A percentile compares a stretch with the other conserved stretches of the same genome.
Conservation (phyloP, 2,888 invertebrate species). For the Steromphala cineraria region DNA sequence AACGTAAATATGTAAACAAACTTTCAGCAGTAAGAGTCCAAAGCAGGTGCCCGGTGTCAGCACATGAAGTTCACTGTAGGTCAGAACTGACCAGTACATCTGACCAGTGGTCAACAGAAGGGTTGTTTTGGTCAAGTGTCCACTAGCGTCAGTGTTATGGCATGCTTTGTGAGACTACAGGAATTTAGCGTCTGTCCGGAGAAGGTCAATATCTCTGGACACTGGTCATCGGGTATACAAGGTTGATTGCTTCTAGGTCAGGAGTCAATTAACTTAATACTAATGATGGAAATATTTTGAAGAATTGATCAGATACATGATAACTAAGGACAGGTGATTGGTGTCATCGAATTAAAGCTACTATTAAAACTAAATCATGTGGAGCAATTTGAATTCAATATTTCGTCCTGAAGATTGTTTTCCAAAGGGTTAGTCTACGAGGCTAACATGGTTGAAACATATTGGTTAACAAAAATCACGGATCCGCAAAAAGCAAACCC, state of each 20-base stretch:
- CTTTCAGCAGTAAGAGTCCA: no score
- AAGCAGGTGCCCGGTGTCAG: neutral
- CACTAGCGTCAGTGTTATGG: neutral
- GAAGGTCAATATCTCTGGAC: neutral
- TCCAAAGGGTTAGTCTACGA: no score
- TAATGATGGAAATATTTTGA: neutral
- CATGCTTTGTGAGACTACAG: neutral
- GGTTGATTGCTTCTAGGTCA: neutral
- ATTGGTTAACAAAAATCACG: no score
- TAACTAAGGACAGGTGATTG: neutral
- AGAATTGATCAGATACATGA: neutral
- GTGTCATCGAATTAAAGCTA: neutral
- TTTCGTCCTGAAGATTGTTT: no score
- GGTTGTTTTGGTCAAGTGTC: neutral
- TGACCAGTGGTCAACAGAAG: neutral
- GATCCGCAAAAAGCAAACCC: no score
- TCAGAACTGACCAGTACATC: neutral
- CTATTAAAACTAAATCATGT: no score
- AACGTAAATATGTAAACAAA: no score
- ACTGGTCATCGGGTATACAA: neutral
- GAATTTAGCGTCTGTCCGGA: neutral
- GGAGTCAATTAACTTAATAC: neutral
- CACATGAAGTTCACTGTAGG: neutral
- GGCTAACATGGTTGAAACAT: no score
- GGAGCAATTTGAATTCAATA: no score